These are phyloP conservation scores for Epiblema foenella DNA, from an alignment of 2,888 invertebrate species.

Conservation along the genomic window DNA sequence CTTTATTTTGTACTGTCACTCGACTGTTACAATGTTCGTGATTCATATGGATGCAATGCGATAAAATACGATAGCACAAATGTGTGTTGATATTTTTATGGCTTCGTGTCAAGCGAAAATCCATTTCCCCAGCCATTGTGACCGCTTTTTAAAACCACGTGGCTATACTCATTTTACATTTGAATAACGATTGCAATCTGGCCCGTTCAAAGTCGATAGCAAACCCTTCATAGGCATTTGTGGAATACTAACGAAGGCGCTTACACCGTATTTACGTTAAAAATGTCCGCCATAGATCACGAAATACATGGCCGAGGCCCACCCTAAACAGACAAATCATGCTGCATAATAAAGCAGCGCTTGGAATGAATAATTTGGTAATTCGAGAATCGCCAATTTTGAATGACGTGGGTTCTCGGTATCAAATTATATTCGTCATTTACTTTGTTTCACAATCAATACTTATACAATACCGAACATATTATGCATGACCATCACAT, in stretches of 20 bases:
- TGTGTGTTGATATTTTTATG: slow-evolving; percentile 42
- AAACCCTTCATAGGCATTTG: slow-evolving; percentile 38
- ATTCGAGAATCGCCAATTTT: slow-evolving; percentile 31
- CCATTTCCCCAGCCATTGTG: slow-evolving; percentile 19
- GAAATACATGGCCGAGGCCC: slow-evolving; percentile 50
- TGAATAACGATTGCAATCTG: slow-evolving; percentile 43
- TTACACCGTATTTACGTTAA: slow-evolving; percentile 39
- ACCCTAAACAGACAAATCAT: slow-evolving; percentile 62
- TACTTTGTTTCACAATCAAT: slow-evolving; percentile 5
- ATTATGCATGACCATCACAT: slow-evolving; percentile 8
- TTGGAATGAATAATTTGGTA: slow-evolving; percentile 53
- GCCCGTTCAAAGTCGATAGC: slow-evolving; percentile 41
- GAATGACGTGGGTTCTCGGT: slow-evolving; percentile 28
- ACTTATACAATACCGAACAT: not conserved
- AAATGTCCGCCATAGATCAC: slow-evolving; percentile 46
- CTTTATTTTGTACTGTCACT: slow-evolving; percentile 63
- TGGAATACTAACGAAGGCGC: slow-evolving; percentile 41
- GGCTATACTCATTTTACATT: slow-evolving; percentile 36
- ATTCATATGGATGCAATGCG: slow-evolving; percentile 53
- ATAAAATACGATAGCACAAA: slow-evolving; percentile 40
- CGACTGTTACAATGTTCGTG: slow-evolving; percentile 55
- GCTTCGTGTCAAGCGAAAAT: slow-evolving; percentile 33
- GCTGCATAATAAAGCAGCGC: slow-evolving; percentile 63
- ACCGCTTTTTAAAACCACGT: slow-evolving; percentile 18
- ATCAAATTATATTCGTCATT: slow-evolving; percentile 20